Evolutionary conservation across 64 coral and sea anemone species (phyloP).

Genomic region (Exaiptasia diaphana): DNA sequence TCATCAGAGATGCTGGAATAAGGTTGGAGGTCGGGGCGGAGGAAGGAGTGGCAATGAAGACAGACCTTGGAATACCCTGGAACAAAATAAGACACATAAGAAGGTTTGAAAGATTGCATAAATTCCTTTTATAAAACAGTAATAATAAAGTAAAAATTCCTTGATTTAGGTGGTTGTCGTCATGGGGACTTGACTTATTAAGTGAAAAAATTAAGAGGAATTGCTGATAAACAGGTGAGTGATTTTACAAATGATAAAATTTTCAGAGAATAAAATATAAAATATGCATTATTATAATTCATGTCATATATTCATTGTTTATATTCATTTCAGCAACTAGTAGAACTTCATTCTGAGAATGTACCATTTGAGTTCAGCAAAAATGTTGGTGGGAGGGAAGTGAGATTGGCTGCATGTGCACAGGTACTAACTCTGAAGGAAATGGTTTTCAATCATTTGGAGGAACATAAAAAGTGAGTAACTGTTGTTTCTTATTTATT

Average conservation of each 20-base stretch:
- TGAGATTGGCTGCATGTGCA: background rate
- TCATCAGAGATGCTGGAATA: background rate
- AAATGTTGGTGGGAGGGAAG: background rate
- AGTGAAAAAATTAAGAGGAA: background rate
- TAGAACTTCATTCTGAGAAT: background rate
- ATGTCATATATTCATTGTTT: background rate
- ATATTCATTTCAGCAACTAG: background rate
- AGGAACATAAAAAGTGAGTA: background rate
- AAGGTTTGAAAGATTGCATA: too few relatives aligned
- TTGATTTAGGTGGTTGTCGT: background rate
- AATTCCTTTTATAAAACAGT: too few relatives aligned
- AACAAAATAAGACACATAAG: slow-evolving; percentile 10
- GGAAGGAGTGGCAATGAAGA: background rate
- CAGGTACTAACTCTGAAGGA: background rate
- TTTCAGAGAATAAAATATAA: too few relatives aligned
- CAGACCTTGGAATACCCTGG: background rate
- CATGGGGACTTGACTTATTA: background rate
- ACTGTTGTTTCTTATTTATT: background rate
- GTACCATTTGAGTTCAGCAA: background rate
- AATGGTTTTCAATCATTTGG: background rate
- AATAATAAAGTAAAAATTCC: background rate
- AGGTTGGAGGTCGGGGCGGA: background rate
- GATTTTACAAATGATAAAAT: background rate
- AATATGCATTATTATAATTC: background rate
- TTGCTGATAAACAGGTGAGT: background rate